phyloP scores from a whole-genome alignment of 2,113 vertebrate species.

The Boleophthalmus pectinirostris region DNA sequence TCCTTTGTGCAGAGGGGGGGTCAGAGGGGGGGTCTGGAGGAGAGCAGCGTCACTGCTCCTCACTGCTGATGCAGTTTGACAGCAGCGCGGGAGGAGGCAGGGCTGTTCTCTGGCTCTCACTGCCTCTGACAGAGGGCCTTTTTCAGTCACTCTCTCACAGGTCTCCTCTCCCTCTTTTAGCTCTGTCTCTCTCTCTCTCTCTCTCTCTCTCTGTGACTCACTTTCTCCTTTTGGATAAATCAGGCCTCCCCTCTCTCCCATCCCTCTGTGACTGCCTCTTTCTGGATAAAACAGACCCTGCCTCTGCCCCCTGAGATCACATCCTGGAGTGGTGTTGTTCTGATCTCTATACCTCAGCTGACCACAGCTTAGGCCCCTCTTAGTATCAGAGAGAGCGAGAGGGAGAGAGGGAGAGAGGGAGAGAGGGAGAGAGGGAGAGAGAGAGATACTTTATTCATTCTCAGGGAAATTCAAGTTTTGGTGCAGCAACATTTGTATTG shows the following conservation, averaged over 20 bases:
- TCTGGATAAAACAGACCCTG: not conserved
- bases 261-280: not conserved
- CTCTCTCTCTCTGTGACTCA: not conserved
- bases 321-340: conserved; percentile 1
- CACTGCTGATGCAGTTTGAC: conserved; percentile 98
- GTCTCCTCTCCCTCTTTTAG: conserved; percentile 36
- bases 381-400: not conserved
- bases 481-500: too few species aligned
- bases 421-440: too few species aligned
- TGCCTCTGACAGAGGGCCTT: conserved; percentile 95
- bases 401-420: too few species aligned
- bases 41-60: conserved; percentile 77
- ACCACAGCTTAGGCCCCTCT: not conserved
- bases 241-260: not conserved
- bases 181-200: conserved; percentile 38
- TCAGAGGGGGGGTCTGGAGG: conserved; percentile 65
- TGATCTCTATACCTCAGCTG: conserved; percentile 11
- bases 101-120: conserved; percentile 78
- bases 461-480: too few species aligned
- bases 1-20: conserved; percentile 85
- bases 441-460: too few species aligned
- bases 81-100: conserved; percentile 94
- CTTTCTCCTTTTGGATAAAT: not conserved
- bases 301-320: not conserved
- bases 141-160: conserved; percentile 79